Conservation (phyloP, 2,797 vertebrate species). For the Galagoides demidoff region DNA sequence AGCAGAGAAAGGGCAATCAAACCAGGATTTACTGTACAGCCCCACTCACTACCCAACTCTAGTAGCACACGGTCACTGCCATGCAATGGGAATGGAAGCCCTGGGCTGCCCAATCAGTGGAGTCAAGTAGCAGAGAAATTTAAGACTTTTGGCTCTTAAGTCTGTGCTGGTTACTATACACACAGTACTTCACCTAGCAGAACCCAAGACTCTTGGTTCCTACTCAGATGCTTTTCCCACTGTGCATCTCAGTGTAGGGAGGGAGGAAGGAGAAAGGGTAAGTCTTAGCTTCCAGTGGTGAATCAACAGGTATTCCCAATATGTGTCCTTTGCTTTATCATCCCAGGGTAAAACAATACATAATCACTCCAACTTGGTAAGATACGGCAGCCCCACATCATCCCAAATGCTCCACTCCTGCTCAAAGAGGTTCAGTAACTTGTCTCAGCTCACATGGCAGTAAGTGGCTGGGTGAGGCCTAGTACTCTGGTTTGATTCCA, state of each 20-base stretch:
- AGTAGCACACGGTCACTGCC: accelerated
- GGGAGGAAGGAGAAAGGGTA: too few relatives aligned
- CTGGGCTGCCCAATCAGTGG: accelerated
- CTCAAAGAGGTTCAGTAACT: not conserved
- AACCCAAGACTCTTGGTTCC: not conserved
- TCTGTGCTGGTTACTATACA: not conserved
- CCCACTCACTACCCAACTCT: not conserved
- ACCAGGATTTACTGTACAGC: not conserved
- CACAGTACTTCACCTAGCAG: too few relatives aligned
- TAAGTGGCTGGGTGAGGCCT: not conserved
- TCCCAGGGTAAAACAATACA: not conserved
- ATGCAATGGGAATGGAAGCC: accelerated
- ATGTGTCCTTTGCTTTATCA: not conserved
- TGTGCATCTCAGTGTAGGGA: accelerated
- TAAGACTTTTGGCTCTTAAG: not conserved
- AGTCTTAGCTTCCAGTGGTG: not conserved
- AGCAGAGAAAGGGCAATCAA: not conserved
- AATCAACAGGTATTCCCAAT: not conserved
- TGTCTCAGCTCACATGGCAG: not conserved
- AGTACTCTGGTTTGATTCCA: not conserved
- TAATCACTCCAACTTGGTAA: not conserved
- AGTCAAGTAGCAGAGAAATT: not conserved
- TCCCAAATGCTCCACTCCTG: not conserved
- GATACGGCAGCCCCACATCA: not conserved
- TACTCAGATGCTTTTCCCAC: not conserved